Percentiles rank a stretch among this genome's conserved stretches.
phyloP scores from a whole-genome alignment of 2,888 invertebrate species.

The Caenorhabditis becei region DNA sequence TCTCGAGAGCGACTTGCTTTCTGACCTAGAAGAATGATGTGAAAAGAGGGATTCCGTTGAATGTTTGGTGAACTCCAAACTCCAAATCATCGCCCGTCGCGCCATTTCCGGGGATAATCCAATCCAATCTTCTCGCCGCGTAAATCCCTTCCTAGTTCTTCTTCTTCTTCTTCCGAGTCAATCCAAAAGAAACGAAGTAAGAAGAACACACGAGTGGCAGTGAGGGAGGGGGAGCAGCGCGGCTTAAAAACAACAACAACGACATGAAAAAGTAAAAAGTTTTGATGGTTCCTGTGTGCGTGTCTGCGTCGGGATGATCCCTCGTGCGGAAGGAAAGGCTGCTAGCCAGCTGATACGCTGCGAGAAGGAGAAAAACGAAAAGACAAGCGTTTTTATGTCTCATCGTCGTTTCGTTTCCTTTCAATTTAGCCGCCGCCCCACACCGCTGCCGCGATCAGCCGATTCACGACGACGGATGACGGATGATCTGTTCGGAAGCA shows the following conservation, averaged over 20 bases:
- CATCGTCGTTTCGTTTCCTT: conserved; percentile 42
- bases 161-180: background rate
- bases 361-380: conserved; percentile 25
- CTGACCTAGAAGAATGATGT: conserved; percentile 3
- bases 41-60: too few species aligned
- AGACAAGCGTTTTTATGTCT: conserved; percentile 55
- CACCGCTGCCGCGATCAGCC: conserved; percentile 31
- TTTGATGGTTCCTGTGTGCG: conserved; percentile 33
- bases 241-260: conserved; percentile 34
- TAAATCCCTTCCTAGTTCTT: conserved; percentile 8
- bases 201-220: too few species aligned
- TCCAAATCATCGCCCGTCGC: background rate
- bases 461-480: conserved; percentile 43
- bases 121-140: conserved; percentile 21
- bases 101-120: conserved; percentile 24
- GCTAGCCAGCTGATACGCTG: conserved; percentile 48
- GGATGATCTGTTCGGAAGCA: conserved; percentile 50
- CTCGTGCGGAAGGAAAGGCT: too few species aligned
- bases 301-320: too few species aligned
- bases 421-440: conserved; percentile 42
- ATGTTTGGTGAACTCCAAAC: background rate
- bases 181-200: conserved; percentile 13
- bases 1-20: too few species aligned
- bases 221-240: conserved; percentile 9
- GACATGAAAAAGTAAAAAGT: conserved; percentile 28